Percentiles rank a stretch among this genome's conserved stretches.
Conservation (phyloP, 2,888 invertebrate genomes). For the Ashinkailepas kermadecensis region DNA sequence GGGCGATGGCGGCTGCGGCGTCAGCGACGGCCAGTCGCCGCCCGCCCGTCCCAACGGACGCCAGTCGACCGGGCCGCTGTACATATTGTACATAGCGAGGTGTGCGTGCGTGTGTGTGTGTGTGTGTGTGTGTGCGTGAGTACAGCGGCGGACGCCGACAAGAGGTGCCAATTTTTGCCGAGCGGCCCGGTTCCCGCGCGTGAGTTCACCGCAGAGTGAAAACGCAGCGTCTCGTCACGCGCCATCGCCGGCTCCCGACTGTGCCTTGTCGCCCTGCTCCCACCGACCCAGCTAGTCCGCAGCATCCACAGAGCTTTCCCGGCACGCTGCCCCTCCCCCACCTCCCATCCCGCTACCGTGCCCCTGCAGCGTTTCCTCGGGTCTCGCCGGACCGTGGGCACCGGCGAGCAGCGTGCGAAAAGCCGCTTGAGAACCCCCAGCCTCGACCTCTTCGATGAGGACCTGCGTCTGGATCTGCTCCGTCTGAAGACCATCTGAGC, state of each 20-base stretch:
- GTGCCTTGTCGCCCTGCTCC: not conserved
- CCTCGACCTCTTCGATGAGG: too few relatives aligned
- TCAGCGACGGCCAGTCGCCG: not conserved
- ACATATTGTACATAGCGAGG: not conserved
- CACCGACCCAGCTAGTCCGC: not conserved
- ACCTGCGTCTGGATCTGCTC: not conserved
- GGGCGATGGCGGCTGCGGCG: not conserved
- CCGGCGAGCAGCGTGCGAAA: too few relatives aligned
- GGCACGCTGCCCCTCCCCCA: too few relatives aligned
- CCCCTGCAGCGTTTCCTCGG: too few relatives aligned
- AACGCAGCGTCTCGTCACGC: not conserved
- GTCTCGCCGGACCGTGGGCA: too few relatives aligned
- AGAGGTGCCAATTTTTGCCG: not conserved
- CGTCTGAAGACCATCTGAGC: not conserved
- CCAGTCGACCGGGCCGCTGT: not conserved
- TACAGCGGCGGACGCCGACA: not conserved
- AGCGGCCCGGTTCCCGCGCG: not conserved
- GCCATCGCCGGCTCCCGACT: not conserved
- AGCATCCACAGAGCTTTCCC: not conserved
- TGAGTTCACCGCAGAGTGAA: not conserved
- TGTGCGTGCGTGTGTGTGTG: not conserved
- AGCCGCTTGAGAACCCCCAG: too few relatives aligned
- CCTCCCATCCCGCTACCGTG: too few relatives aligned
- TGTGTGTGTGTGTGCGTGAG: not conserved
- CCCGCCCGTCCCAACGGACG: not conserved